Percentiles rank a stretch among this genome's conserved stretches.
These are phyloP conservation scores for Adineta ricciae DNA, from an alignment of 2,888 invertebrate genomes.

Conservation along the genomic window DNA sequence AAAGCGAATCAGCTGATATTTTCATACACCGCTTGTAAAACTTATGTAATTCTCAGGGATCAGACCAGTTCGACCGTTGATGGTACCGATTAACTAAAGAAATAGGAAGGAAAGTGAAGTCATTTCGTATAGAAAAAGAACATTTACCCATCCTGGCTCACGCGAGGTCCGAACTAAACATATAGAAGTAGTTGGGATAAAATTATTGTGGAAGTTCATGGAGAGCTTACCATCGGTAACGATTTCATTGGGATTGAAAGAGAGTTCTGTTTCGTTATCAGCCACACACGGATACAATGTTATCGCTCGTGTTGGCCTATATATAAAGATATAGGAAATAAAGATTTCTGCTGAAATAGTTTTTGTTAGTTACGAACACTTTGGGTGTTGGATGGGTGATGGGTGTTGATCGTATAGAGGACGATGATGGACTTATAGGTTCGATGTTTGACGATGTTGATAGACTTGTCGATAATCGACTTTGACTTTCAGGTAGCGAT, in stretches of 20 bases:
- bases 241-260: slow-evolving; percentile 95
- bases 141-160: slow-evolving; percentile 77
- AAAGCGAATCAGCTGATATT: not conserved
- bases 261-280: slow-evolving; percentile 88
- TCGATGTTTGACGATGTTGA: not conserved
- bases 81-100: slow-evolving; percentile 65
- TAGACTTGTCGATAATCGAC: not conserved
- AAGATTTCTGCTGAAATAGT: not conserved
- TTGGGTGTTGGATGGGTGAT: not conserved
- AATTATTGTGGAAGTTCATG: too few relatives aligned
- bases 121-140: not conserved
- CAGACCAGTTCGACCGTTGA: slow-evolving; percentile 77
- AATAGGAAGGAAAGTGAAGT: not conserved
- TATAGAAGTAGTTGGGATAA: too few relatives aligned
- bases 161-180: slow-evolving; percentile 70
- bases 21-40: slow-evolving; percentile 40
- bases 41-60: slow-evolving; percentile 94
- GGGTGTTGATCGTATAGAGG: not conserved
- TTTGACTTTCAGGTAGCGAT: not conserved
- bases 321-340: not conserved
- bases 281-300: slow-evolving; percentile 90
- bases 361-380: not conserved
- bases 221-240: slow-evolving; percentile 76
- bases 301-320: slow-evolving; percentile 62
- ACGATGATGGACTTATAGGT: not conserved